Base-by-base conservation (phyloP, 2,113 vertebrate species). In the Neodon shergylaensis region DNA sequence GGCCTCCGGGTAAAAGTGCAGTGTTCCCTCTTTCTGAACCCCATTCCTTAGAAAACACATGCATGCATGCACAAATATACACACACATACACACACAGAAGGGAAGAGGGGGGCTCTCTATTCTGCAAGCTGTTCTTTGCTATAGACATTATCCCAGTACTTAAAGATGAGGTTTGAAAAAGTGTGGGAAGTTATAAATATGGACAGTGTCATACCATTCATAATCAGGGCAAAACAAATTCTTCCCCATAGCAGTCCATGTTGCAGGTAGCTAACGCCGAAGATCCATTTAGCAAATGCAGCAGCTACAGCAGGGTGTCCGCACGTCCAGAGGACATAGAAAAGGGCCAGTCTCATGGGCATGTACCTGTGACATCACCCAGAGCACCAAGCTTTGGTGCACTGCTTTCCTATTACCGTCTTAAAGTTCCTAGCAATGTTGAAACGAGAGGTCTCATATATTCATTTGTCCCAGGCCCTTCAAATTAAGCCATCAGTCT, bases 271-370 rank as follows among this genome's bases (percentile, higher is more conserved):
- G 52, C 42, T 44, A 21, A 28, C 11, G 21, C 31, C 44, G 24
- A 68, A 87, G 52, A 78, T 21, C 33, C n/a, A 66, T 19, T 66
- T 47, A 49, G 42, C 83, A 86, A 47, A 70, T 49, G 31, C 16
- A 26, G 52, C 4, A 7, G 2, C 42, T 5, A 3, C 61, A 16
- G 22, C 2, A 1, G 63, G 21, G 54, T 39, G 11, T 47, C 47
- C n/a, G 44, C 70, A 52, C 0, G 7, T 21, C n/a, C 44, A 36
- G 73, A 65, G 39, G 8, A 5, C 33, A 0, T 4, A 0, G 36
- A 26, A n/a, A 7, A 21, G 6, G 81, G 26, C 49, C 47, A 24
- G 82, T 8, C 11, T 79, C 2, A 0, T n/a, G 83, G 49, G 3
- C 16, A 1, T 3, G 16, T 22, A n/a, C 52, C 73, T 12, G 5